Conservation (phyloP, 2,888 invertebrate species). For the Phengaris alcon region DNA sequence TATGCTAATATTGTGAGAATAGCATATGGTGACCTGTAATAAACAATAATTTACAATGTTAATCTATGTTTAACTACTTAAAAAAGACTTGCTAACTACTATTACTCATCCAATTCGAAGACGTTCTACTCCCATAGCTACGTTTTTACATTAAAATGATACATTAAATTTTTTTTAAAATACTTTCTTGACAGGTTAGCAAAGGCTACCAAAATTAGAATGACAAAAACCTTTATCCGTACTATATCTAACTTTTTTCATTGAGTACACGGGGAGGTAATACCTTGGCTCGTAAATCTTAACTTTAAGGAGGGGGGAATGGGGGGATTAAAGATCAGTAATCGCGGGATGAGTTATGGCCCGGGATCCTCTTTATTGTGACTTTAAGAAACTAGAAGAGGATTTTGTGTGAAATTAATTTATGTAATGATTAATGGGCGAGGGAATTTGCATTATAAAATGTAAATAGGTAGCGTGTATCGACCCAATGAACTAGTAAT, state of each 20-base stretch:
- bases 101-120: too few relatives aligned
- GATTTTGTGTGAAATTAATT: constrained; percentile 79
- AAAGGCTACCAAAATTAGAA: constrained; percentile 31
- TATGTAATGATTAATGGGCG: constrained; percentile 78
- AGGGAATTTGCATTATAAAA: constrained; percentile 72
- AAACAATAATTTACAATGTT: too few relatives aligned
- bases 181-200: background rate
- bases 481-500: background rate
- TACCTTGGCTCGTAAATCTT: constrained; percentile 85
- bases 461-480: constrained; percentile 39
- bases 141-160: background rate
- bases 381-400: constrained; percentile 79
- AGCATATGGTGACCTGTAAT: too few relatives aligned
- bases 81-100: too few relatives aligned
- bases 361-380: constrained; percentile 78
- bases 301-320: constrained; percentile 83
- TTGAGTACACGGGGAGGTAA: constrained; percentile 80
- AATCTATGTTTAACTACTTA: too few relatives aligned
- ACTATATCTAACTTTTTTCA: constrained; percentile 64
- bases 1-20: too few relatives aligned
- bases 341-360: constrained; percentile 86
- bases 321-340: constrained; percentile 88
- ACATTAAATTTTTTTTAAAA: background rate
- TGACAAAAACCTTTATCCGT: constrained; percentile 38
- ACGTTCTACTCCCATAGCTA: too few relatives aligned